Evolutionary conservation across 2,888 invertebrate genomes (phyloP), one percentile per base, ranked within the genome.

Genomic region (Sceliomorpha sp.): DNA sequence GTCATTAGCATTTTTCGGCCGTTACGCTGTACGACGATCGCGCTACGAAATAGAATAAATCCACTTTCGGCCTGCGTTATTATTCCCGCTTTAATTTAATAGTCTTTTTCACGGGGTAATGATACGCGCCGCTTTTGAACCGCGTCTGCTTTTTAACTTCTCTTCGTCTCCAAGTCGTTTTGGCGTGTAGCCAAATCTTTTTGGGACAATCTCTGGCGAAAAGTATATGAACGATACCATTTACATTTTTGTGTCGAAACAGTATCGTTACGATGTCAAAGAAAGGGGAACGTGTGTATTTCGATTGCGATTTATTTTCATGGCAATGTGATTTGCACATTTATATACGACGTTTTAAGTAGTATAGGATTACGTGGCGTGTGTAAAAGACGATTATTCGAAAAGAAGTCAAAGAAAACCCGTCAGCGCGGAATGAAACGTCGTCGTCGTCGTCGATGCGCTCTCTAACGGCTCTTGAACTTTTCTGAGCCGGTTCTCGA

Each of bases 391-490:
- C 3, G 20, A 20, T 20, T 20, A 20, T 20, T 20, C 5, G 20
- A 20, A 20, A 20, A 20, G 20, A 20, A 20, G 20, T 20, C 20
- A 51, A 62, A 36, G 20, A 24, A 34, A 20, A 2, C 1, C 32
- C 10, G 12, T 9, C 9, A 2, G 9, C 8, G 9, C 9, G 10
- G 12, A 32, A 10, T 8, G 32, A 10, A 32, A 32, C 8, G 10
- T n/a, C 29, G 45, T n/a, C n/a, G n/a, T n/a, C 34, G 37, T 31
- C 58, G 34, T 34, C 50, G 60, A 34, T 20, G 58, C 39, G 59
- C 51, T 62, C 60, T 51, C 60, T 26, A 60, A 62, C 60, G 60
- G 60, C 51, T 51, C 60, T 62, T 62, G 62, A 62, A 62, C 62
- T 62, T 62, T 53, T 26, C 53, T 26, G 53, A 62, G 53, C 63